phyloP scores from a whole-genome alignment of 2,113 vertebrate species.

The Petrocephalus zakoni region DNA sequence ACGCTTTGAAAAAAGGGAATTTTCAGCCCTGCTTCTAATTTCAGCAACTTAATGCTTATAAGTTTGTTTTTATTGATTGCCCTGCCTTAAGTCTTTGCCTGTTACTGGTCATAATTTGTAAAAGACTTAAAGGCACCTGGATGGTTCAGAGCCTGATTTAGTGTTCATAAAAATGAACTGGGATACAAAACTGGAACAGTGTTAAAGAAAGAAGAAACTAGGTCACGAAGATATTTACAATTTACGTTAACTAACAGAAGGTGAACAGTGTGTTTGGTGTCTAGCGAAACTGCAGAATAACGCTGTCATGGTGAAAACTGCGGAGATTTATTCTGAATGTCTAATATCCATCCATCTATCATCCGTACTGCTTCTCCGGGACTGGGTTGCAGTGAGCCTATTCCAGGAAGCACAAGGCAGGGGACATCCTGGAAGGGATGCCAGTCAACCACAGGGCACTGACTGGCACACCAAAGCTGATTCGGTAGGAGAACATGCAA shows the following conservation, averaged over 20 bases:
- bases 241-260: not conserved
- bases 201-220: not conserved
- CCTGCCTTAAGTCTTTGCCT: not conserved
- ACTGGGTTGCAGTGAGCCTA: not conserved
- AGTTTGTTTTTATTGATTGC: not conserved
- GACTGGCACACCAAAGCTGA: not conserved
- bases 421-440: not conserved
- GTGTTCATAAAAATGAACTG: not conserved
- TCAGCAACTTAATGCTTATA: not conserved
- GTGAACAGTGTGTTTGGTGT: not conserved
- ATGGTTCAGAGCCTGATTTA: not conserved
- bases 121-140: not conserved
- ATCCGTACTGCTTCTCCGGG: not conserved
- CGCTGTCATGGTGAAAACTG: not conserved
- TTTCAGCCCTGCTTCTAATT: not conserved
- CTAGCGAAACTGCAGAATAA: not conserved
- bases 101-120: not conserved
- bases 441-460: not conserved
- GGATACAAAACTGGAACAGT: not conserved
- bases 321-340: not conserved
- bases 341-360: not conserved
- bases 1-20: not conserved
- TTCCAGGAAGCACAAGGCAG: constrained; percentile 1
- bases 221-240: not conserved
- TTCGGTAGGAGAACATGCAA: not conserved